These are phyloP conservation scores for Neoniphon sammara DNA, from an alignment of 2,797 vertebrate species.

Conservation along the genomic window DNA sequence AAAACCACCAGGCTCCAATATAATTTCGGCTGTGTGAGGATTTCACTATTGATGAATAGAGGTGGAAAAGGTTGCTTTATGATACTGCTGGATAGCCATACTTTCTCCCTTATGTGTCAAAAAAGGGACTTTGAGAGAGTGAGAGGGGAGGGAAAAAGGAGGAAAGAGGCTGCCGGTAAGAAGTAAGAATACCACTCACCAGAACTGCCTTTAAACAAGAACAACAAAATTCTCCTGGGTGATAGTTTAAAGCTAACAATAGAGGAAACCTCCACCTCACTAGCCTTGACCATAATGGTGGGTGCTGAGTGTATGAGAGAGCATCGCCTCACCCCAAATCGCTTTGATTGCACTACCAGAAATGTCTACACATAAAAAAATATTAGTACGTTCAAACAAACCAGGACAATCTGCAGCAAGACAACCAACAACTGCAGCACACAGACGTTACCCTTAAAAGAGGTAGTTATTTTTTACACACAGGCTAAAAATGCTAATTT, in stretches of 20 bases:
- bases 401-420: background rate
- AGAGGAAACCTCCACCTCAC: too few relatives aligned
- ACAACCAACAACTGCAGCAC: background rate
- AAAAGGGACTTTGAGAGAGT: background rate
- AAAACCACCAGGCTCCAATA: slow-evolving; percentile 45
- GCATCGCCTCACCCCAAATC: slow-evolving; percentile 44
- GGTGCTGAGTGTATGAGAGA: background rate
- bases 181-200: slow-evolving; percentile 46
- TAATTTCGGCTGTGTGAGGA: background rate
- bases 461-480: background rate
- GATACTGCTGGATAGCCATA: slow-evolving; percentile 51
- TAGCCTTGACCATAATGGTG: background rate
- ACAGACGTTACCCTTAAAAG: background rate
- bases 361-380: slow-evolving; percentile 20
- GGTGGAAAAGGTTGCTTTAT: slow-evolving; percentile 38
- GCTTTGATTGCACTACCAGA: slow-evolving; percentile 52
- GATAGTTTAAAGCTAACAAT: too few relatives aligned
- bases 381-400: background rate
- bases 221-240: too few relatives aligned
- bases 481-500: background rate
- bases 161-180: background rate
- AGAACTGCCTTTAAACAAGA: slow-evolving; percentile 40
- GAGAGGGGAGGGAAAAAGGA: too few relatives aligned
- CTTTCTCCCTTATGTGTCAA: slow-evolving; percentile 45
- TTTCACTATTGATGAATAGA: background rate